Evolutionary conservation across 2,888 invertebrate genomes (phyloP).

Genomic region (Diploptera punctata): DNA sequence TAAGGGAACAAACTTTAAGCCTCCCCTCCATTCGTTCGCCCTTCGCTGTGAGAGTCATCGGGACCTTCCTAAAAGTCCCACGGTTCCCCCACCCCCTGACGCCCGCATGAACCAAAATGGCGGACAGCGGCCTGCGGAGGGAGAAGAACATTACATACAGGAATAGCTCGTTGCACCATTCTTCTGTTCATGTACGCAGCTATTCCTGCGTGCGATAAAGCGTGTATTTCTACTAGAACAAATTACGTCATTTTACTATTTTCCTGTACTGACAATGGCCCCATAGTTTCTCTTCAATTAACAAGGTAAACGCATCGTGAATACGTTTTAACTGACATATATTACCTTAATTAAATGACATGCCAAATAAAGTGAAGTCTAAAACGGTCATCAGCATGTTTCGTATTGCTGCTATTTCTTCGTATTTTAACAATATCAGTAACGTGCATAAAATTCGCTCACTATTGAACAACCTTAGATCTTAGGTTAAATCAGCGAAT

Average conservation of each 20-base stretch:
- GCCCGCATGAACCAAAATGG: conserved; percentile 26
- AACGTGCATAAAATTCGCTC: no score
- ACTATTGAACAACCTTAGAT: no score
- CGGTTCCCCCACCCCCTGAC: conserved; percentile 11
- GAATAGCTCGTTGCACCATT: conserved; percentile 5
- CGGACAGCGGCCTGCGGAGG: conserved; percentile 2
- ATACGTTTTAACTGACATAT: no score
- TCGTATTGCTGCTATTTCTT: no score
- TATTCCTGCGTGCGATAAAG: background rate
- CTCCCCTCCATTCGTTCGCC: background rate
- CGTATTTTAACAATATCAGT: no score
- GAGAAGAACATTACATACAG: background rate
- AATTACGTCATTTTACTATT: background rate
- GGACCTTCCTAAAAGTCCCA: conserved; percentile 29
- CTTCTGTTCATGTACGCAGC: background rate
- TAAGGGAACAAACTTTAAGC: conserved; percentile 29
- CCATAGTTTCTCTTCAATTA: no score
- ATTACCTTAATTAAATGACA: no score
- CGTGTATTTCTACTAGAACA: background rate
- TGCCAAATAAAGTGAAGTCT: no score
- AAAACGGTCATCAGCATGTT: no score
- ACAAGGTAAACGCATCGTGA: no score
- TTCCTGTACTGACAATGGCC: background rate
- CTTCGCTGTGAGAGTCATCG: conserved; percentile 6
- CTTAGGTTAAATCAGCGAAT: no score